Base-by-base conservation (phyloP, 2,113 vertebrate species). In the Microtus richardsoni region DNA sequence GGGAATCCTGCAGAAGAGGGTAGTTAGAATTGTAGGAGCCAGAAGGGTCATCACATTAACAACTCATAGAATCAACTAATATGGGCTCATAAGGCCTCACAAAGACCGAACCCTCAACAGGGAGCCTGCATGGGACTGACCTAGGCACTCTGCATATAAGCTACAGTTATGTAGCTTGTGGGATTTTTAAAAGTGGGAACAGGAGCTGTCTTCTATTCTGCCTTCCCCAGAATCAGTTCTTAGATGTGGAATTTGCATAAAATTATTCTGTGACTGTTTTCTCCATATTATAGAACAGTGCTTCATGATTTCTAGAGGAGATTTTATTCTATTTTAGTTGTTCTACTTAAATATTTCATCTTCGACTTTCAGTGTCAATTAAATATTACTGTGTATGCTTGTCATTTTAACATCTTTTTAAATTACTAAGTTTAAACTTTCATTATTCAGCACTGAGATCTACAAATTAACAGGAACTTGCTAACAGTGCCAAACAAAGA, bases 341-440 rank as follows among this genome's bases (percentile, higher is more conserved):
- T 94, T 71, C 58, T 80, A 84, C 39, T 93, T 96, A 95, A 95
- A 95, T 89, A 94, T 92, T 95, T 82, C 74, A 70, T 87, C 22
- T 95, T 94, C 22, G 84, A n/a, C 4, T 96, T 96, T 96, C 54
- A 58, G 4, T 84, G 52, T 92, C 52, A 85, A 70, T 88, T 96
- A 86, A 97, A 93, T 66, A 88, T 92, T 66, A 93, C 64, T 88
- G 9, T 89, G 62, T 94, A 17, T 87, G 44, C 68, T 64, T 95
- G 83, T 73, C 73, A 92, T 92, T 97, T 96, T 95, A 89, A 75
- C 62, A 49, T 88, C 79, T 89, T 95, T 86, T 97, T 97, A 96
- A 84, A 78, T 93, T 82, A 92, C 6, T n/a, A 54, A 70, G 44
- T 85, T 91, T 71, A 79, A 91, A 95, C 39, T 41, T 91, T 95